Base-by-base conservation (phyloP, 2,888 invertebrate genomes). In the Agriopis aurantiaria region DNA sequence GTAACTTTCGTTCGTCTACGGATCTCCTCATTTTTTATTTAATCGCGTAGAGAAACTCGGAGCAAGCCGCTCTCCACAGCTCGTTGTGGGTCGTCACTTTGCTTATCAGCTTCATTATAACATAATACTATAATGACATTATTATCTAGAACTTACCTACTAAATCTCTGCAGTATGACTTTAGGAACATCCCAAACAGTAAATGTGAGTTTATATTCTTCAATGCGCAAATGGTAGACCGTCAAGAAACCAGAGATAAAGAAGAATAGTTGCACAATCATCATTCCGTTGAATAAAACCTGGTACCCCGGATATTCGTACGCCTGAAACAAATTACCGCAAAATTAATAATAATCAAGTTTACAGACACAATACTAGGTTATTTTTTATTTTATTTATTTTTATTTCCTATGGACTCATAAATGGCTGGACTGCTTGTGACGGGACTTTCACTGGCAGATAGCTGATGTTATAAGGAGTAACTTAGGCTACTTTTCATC, bases 211-310 rank as follows among this genome's bases (percentile, higher is more conserved):
- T 67, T 58, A 52, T 69, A 64, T 14, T 61, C 65, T 10, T 55
- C 40, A 8, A 58, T 45, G 33, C 45, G 64, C 41, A 51, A n/a
- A 41, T 67, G 57, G 55, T 62, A 64, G 12, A 55, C 53, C 45
- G 60, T 14, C 9, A 72, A 45, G 40, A 69, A 23, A 0, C 67
- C 72, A 2, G 69, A 69, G 12, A 64, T 41, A 40, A 67, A 59
- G 57, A 72, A 69, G 55, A 72, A 72, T 4, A 45, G 49, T 56
- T 72, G 72, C 41, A 72, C 65, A 11, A 72, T 46, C n/a, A 58
- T 45, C 23, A 65, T 61, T 0, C 72, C 69, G 43, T 59, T 68
- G 45, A 57, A 48, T 14, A 69, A 8, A 0, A 65, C 0, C 48
- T 60, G 49, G 17, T 66, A 56, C 23, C n/a, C 23, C 3, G 43